Evolutionary conservation across 2,888 invertebrate species (phyloP).

Genomic region (Hyles lineata): DNA sequence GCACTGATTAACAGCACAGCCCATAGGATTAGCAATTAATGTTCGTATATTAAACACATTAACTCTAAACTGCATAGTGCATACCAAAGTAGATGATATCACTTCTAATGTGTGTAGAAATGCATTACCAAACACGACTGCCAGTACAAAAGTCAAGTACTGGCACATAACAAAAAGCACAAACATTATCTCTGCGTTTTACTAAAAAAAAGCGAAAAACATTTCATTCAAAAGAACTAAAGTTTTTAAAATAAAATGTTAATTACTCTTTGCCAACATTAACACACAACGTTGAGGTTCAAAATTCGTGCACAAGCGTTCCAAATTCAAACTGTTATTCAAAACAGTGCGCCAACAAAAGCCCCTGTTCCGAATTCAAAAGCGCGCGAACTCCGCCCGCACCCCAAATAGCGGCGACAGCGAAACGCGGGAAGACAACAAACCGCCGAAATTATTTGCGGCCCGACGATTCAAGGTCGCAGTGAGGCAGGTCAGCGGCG

Average conservation of each 20-base stretch:
- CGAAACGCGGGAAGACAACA: slow-evolving; percentile 44
- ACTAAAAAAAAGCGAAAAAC: not conserved
- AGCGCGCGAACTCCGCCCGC: slow-evolving; percentile 33
- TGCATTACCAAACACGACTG: not conserved
- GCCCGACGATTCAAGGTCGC: slow-evolving; percentile 73
- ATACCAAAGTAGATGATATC: not conserved
- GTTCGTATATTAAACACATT: not conserved
- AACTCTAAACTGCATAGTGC: not conserved
- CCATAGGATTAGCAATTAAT: too few species aligned
- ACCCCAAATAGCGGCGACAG: slow-evolving; percentile 56
- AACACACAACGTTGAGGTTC: slow-evolving; percentile 13
- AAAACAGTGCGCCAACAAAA: slow-evolving; percentile 21
- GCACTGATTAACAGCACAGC: too few species aligned
- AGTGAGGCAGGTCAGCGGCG: slow-evolving; percentile 77
- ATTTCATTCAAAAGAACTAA: not conserved
- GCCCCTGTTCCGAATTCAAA: slow-evolving; percentile 36
- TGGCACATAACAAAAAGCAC: not conserved
- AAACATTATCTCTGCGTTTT: not conserved
- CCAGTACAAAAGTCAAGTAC: not conserved
- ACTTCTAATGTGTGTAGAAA: not conserved
- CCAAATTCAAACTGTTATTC: slow-evolving; percentile 23
- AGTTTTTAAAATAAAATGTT: slow-evolving; percentile 16
- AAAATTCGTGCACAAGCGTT: slow-evolving; percentile 21
- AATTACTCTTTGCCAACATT: slow-evolving; percentile 15
- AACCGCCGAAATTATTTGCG: slow-evolving; percentile 60